A percentile compares a stretch with the other conserved stretches of the same genome.
Conservation (phyloP, 2,797 vertebrate species). For the Sebastes kiyomatsui region DNA sequence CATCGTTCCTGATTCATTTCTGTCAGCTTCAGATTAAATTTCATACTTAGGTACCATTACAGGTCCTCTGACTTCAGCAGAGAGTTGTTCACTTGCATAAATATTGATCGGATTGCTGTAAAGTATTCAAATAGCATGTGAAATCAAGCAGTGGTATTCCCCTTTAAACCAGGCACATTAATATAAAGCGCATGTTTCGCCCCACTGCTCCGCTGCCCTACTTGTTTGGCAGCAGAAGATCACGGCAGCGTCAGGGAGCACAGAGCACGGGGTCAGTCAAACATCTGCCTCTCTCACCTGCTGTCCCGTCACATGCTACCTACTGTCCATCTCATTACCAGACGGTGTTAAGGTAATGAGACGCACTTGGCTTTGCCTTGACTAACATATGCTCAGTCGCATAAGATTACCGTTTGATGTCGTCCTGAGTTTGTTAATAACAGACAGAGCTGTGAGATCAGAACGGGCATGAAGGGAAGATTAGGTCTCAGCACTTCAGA, state of each 20-base stretch:
- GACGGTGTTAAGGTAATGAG: slow-evolving; percentile 68
- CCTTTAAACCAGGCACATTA: slow-evolving; percentile 37
- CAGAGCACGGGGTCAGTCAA: slow-evolving; percentile 58
- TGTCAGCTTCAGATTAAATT: slow-evolving; percentile 44
- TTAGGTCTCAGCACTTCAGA: neutral
- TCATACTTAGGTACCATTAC: slow-evolving; percentile 45
- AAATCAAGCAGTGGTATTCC: slow-evolving; percentile 34
- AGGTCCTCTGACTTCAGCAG: slow-evolving; percentile 35
- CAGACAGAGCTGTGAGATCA: slow-evolving; percentile 43
- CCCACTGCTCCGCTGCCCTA: slow-evolving; percentile 37
- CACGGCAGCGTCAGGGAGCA: slow-evolving; percentile 43
- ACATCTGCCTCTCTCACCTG: slow-evolving; percentile 73
- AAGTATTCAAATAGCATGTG: slow-evolving; percentile 44
- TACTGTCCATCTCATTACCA: slow-evolving; percentile 31
- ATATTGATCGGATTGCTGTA: slow-evolving; percentile 49
- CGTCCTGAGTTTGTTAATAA: slow-evolving; percentile 49
- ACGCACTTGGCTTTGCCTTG: slow-evolving; percentile 60
- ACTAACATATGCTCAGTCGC: slow-evolving; percentile 57
- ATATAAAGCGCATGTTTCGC: slow-evolving; percentile 37
- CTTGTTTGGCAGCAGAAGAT: slow-evolving; percentile 57
- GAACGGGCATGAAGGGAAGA: slow-evolving; percentile 18
- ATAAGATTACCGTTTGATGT: slow-evolving; percentile 63
- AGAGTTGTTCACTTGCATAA: slow-evolving; percentile 53
- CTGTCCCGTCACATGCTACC: slow-evolving; percentile 56
- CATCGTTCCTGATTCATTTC: slow-evolving; percentile 27